Evolutionary conservation across 2,113 vertebrate genomes (phyloP).

Genomic region (Lanius collurio): DNA sequence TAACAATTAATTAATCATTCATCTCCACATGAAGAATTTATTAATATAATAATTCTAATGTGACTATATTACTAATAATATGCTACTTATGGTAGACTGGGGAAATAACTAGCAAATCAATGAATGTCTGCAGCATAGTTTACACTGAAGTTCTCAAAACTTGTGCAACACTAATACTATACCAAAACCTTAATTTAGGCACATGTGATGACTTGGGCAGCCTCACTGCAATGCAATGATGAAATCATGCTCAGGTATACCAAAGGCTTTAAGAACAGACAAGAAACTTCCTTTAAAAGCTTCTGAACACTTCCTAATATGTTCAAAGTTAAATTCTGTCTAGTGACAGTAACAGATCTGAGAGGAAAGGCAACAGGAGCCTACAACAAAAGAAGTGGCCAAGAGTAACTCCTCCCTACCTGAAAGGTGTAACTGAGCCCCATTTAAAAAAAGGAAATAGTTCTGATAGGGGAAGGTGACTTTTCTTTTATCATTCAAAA

Average conservation of each 20-base stretch:
- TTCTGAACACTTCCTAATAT: neutral
- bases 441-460: neutral
- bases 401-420: neutral
- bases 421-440: neutral
- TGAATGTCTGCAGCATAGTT: neutral
- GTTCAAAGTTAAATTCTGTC: neutral
- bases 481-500: neutral
- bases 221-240: neutral
- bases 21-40: neutral
- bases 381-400: neutral
- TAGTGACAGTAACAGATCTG: neutral
- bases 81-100: accelerated
- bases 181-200: neutral
- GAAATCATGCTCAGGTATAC: neutral
- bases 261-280: neutral
- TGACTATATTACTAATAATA: neutral
- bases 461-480: neutral
- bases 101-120: neutral
- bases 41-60: neutral
- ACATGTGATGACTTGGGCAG: neutral
- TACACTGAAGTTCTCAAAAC: neutral
- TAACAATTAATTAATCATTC: neutral
- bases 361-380: neutral
- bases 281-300: neutral
- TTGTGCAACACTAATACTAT: neutral